Evolutionary conservation across 1,140 invertebrate species (phyloP), one percentile per base, ranked within the genome.

Genomic region (Drosophila suzukii): DNA sequence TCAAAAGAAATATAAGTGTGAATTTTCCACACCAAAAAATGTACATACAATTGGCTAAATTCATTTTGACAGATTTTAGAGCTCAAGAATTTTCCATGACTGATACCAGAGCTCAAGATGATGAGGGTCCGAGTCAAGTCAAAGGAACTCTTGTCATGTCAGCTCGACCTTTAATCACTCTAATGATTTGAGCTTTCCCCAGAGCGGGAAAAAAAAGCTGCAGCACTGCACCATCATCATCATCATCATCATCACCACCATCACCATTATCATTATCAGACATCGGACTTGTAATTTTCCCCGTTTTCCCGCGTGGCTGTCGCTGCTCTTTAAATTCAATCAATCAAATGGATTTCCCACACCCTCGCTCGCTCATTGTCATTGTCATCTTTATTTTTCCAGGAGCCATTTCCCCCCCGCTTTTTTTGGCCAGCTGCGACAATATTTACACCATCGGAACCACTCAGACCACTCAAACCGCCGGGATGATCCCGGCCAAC

Each of bases 281-380:
- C 49, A 67, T 57, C 24, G 15, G 11, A 54, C 49, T 32, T 65
- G 41, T 70, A 43, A 54, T 67, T 65, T 39, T 57, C 41, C 60
- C 44, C 11, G 12, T 47, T 39, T 34, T 30, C 6, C 50, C 55
- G 17, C 51, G 13, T 11, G 4, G 38, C 46, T 83, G 38, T 77
- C 51, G 55, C 62, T 73, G 58, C 51, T 67, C 70, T 41, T 83
- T 79, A 81, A 83, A 83, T 86, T 83, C 83, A 86, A 86, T 86
- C 83, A 88, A 86, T 86, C 83, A 86, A 88, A 79, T 79, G 77
- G 83, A 59, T 62, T 82, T 62, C 10, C 51, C 59, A 43, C 32
- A 17, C 46, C 47, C 38, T 32, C 32, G 32, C 17, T 20, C 34
- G 24, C 57, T 61, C 74, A 77, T 77, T 77, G 30, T 56, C 57